phyloP scores from a whole-genome alignment of 2,888 invertebrate genomes.

The Meteorus cinctellus region DNA sequence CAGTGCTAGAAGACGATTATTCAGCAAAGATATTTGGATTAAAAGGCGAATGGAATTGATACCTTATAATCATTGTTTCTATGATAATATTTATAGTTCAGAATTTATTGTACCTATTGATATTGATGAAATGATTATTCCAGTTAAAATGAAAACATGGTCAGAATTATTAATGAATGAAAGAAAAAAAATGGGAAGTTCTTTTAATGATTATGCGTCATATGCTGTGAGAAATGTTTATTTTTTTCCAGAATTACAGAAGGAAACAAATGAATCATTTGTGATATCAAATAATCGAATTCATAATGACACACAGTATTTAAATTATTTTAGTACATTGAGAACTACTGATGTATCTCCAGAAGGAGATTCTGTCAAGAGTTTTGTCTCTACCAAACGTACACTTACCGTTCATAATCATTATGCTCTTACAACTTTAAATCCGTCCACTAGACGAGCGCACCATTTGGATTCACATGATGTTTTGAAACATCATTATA shows the following conservation, averaged over 20 bases:
- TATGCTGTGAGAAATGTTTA: constrained; percentile 81
- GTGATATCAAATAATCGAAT: constrained; percentile 30
- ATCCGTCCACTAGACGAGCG: constrained; percentile 75
- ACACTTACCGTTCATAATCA: constrained; percentile 85
- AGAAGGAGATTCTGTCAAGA: constrained; percentile 81
- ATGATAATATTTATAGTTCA: constrained; percentile 80
- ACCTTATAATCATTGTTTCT: constrained; percentile 86
- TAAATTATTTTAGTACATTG: constrained; percentile 74
- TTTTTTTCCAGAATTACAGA: constrained; percentile 76
- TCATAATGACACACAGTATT: constrained; percentile 69
- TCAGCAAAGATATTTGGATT: constrained; percentile 78
- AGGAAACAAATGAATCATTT: neutral
- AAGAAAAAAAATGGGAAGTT: constrained; percentile 65
- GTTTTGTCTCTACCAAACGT: constrained; percentile 80
- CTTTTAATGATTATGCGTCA: constrained; percentile 76
- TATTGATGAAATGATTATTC: constrained; percentile 84
- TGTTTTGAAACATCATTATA: constrained; percentile 82
- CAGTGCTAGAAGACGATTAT: constrained; percentile 67
- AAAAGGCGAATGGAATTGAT: constrained; percentile 83
- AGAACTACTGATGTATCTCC: constrained; percentile 78
- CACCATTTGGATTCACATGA: constrained; percentile 77
- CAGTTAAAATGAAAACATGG: constrained; percentile 78
- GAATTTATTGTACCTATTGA: constrained; percentile 82
- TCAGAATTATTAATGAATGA: constrained; percentile 76
- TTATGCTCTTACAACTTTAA: constrained; percentile 80